Evolutionary conservation across 2,888 invertebrate species (phyloP), one percentile per base, ranked within the genome.

Genomic region (Polydrusus pterygomalis): DNA sequence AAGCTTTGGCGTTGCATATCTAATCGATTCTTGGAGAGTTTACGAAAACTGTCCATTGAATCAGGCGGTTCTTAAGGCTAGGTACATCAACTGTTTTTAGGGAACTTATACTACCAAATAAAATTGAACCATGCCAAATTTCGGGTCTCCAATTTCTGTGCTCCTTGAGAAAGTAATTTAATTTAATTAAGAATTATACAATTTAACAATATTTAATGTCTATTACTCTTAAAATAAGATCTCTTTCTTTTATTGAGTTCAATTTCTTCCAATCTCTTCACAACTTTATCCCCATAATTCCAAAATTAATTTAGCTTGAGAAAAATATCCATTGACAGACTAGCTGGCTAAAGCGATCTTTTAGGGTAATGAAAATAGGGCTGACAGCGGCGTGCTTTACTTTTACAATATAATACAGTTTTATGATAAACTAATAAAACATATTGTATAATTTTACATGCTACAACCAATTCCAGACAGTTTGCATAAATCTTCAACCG

Each of bases 311-410:
- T 76, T 76, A 69, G 72, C 72, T 69, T 68, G 68, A 63, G 72
- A 72, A 76, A 56, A 76, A 72, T 72, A 76, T 67, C 72, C 72
- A 76, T 72, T 60, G 76, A 76, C 72, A 76, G 76, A 68, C 76
- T 62, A 71, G 62, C 54, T 54, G 69, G 56, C 49, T 69, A 72
- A 73, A 69, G 72, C 68, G 72, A 72, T 73, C 76, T 76, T 69
- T 76, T 76, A 76, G 76, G 64, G 76, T 76, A 76, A 76, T 76
- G 76, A 69, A 76, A 74, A 62, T 68, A 25, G 8, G 47, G 17
- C 3, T 20, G 11, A 10, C 74, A 74, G 68, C 34, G 67, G 58
- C 73, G 67, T 45, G 43, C 54, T 18, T 15, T 49, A 5, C 5
- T 17, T 49, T 0, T 1, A 8, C 0, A 49, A 18, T 18, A 45